Evolutionary conservation across 2,113 vertebrate genomes (phyloP), one percentile per base, ranked within the genome.

Genomic region (Emydocephalus ijimae): DNA sequence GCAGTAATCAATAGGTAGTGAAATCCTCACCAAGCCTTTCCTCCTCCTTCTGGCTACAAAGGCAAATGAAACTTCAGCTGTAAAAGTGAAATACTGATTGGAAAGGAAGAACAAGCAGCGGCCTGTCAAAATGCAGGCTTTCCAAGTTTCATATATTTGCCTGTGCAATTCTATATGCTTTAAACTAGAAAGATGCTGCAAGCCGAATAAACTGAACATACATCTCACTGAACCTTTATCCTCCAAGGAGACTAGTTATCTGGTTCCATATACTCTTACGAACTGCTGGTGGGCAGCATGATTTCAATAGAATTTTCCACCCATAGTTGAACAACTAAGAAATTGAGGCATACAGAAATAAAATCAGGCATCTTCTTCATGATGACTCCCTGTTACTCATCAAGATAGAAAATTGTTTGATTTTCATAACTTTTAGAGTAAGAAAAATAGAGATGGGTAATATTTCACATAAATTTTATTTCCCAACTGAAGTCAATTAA

Each of bases 1-100:
- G 92, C 74, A 86, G 74, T 86, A 90, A 93, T 90, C 92, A 93
- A 93, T 90, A 93, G 90, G 81, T 29, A 93, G 74, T 93, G 74
- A 90, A 87, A 93, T 86, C 56, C 81, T 93, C 74, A 90, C 56
- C 24, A 57, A 24, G 24, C 81, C 52, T 54, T 87, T 90, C 43
- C 45, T 93, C 90, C 64, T 61, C 92, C 81, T 93, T 87, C 88
- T 92, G 88, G 88, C 81, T 92, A 86, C 56, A 92, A 86, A 86
- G 88, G 69, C 74, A 89, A 92, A 89, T 89, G 92, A 92, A 92
- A 92, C 43, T 85, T 89, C 54, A 86, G 64, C 48, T 92, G 20
- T 64, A 57, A 90, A 90, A 50, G 56, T 86, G 55, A 92, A 87
- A 92, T 26, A 52, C 55, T 52, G 74, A 90, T 29, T 29, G 57